These are phyloP conservation scores for Malaclemys terrapin DNA, from an alignment of 2,113 vertebrate genomes.

Conservation along the genomic window DNA sequence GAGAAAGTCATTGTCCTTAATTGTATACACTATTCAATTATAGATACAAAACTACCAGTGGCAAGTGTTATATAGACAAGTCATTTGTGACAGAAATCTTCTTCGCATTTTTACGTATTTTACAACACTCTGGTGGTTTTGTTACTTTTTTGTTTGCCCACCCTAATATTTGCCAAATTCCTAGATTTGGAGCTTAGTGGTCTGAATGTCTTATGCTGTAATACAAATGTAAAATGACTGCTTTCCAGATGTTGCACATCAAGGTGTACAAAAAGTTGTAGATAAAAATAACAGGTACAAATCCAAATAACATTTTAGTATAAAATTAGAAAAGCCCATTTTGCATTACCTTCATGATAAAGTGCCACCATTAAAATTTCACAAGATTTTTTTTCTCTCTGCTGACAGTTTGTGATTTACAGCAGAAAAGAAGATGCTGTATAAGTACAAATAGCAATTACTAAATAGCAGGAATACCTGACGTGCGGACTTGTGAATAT, in stretches of 20 bases:
- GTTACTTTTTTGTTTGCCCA: background rate
- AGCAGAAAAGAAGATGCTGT: background rate
- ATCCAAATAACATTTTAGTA: background rate
- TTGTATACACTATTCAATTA: background rate
- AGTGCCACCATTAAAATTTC: background rate
- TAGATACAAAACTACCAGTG: background rate
- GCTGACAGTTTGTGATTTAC: background rate
- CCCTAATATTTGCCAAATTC: constrained; percentile 51
- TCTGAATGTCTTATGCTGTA: background rate
- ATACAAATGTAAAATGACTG: background rate
- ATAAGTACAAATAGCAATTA: background rate
- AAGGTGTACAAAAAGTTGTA: background rate
- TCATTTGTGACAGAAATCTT: constrained; percentile 12
- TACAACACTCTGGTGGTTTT: constrained; percentile 42
- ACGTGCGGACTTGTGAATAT: background rate
- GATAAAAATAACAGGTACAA: background rate
- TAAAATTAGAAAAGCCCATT: background rate
- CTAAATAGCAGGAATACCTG: background rate
- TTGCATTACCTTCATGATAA: background rate
- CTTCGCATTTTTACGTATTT: constrained; percentile 47
- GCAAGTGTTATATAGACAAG: constrained; percentile 2
- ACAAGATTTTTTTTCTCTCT: background rate
- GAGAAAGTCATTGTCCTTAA: constrained; percentile 11
- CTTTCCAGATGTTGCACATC: background rate
- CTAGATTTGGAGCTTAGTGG: background rate